Evolutionary conservation across 2,113 vertebrate genomes (phyloP).

Genomic region (Bos taurus): DNA sequence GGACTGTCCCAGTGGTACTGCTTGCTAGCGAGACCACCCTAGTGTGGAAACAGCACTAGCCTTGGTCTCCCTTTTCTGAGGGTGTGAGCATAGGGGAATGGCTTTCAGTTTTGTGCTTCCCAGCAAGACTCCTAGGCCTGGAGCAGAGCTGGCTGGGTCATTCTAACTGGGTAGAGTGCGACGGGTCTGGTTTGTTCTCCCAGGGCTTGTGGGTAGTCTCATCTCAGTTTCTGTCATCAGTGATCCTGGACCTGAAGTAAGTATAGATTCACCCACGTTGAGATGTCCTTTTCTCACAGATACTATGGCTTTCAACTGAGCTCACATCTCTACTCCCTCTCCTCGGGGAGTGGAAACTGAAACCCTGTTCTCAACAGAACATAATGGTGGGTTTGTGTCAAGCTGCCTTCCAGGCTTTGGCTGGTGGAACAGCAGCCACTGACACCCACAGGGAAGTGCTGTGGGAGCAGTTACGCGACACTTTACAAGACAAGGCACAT

Average conservation of each 20-base stretch:
- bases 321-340: conserved; percentile 41
- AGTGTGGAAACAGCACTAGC: not conserved
- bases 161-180: not conserved
- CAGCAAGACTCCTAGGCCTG: not conserved
- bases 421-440: conserved; percentile 34
- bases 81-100: not conserved
- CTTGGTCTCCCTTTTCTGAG: not conserved
- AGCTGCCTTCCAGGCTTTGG: conserved; percentile 49
- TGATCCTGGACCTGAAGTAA: not conserved
- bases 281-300: not conserved
- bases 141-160: not conserved
- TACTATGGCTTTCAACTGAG: conserved; percentile 40
- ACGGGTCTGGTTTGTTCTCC: not conserved
- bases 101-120: not conserved
- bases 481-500: not conserved
- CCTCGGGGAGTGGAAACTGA: conserved; percentile 22
- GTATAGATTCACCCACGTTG: not conserved
- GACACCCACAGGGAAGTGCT: not conserved
- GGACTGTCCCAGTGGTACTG: not conserved
- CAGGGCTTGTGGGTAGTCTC: not conserved
- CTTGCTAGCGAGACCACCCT: not conserved
- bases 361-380: conserved; percentile 59
- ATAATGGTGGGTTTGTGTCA: not conserved
- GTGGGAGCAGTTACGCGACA: conserved; percentile 11
- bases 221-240: not conserved